These are phyloP conservation scores for Prochilodus magdalenae DNA, from an alignment of 2,113 vertebrate genomes.

Conservation along the genomic window DNA sequence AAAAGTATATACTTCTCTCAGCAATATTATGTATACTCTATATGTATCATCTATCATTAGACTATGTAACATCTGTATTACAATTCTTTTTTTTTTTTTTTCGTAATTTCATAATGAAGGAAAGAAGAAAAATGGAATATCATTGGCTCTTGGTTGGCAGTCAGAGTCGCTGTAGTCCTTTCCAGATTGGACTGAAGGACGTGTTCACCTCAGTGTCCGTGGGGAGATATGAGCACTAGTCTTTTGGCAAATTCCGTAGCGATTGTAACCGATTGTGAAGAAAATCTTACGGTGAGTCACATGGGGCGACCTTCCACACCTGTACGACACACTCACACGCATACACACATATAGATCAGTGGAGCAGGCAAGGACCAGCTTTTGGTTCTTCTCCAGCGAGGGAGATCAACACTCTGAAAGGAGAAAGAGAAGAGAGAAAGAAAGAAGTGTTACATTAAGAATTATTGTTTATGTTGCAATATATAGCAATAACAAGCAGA, in stretches of 20 bases:
- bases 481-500: too few relatives aligned
- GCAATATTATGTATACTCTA: slow-evolving; percentile 76
- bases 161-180: slow-evolving; percentile 57
- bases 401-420: slow-evolving; percentile 48
- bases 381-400: slow-evolving; percentile 31
- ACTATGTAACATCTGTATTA: slow-evolving; percentile 75
- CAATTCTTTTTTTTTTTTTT: slow-evolving; percentile 57
- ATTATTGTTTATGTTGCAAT: too few relatives aligned
- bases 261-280: slow-evolving; percentile 66
- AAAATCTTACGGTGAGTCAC: slow-evolving; percentile 51
- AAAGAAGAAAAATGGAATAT: slow-evolving; percentile 65
- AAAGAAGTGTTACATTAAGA: slow-evolving; percentile 21
- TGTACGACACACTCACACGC: slow-evolving; percentile 1
- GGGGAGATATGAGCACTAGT: slow-evolving; percentile 45
- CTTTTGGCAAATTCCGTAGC: slow-evolving; percentile 75
- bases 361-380: not conserved
- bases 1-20: slow-evolving; percentile 74
- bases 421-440: slow-evolving; percentile 27
- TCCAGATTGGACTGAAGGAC: slow-evolving; percentile 50
- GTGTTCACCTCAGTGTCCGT: slow-evolving; percentile 39
- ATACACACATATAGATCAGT: not conserved
- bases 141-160: slow-evolving; percentile 61
- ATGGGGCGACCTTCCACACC: slow-evolving; percentile 32
- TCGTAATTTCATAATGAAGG: slow-evolving; percentile 58
- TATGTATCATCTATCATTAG: slow-evolving; percentile 71